Conservation (phyloP, 2,113 vertebrate species). For the Pygoscelis antarcticus region DNA sequence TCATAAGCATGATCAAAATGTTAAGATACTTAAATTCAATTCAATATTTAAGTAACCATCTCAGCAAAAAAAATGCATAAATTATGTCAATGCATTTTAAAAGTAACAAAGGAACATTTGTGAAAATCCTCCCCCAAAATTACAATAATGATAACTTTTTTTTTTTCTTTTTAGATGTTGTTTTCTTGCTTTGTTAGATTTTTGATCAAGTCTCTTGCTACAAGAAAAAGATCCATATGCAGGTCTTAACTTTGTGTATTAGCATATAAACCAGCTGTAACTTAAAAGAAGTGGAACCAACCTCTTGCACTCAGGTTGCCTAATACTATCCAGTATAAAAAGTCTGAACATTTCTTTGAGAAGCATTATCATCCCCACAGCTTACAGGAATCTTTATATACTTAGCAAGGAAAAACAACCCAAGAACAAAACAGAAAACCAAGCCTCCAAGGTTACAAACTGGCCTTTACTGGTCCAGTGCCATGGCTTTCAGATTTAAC, state of each 20-base stretch:
- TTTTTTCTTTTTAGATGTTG: not conserved
- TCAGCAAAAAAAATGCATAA: accelerated
- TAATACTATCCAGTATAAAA: not conserved
- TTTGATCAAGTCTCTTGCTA: not conserved
- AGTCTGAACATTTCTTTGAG: not conserved
- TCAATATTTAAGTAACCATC: not conserved
- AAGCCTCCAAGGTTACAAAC: not conserved
- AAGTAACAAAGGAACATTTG: not conserved
- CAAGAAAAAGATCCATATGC: not conserved
- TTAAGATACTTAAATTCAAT: not conserved
- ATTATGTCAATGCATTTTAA: not conserved
- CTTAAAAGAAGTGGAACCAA: not conserved
- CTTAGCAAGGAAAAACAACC: not conserved
- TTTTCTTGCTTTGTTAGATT: not conserved
- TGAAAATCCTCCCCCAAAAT: not conserved
- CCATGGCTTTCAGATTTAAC: not conserved
- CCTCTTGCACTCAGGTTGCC: not conserved
- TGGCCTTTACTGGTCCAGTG: not conserved
- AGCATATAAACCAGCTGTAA: not conserved
- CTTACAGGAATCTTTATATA: not conserved
- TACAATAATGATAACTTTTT: not conserved
- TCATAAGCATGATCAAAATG: not conserved
- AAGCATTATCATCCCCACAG: not conserved
- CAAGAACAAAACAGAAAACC: not conserved
- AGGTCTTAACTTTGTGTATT: not conserved